Evolutionary conservation across 1,140 invertebrate genomes (phyloP).

Genomic region (Pantala flavescens): DNA sequence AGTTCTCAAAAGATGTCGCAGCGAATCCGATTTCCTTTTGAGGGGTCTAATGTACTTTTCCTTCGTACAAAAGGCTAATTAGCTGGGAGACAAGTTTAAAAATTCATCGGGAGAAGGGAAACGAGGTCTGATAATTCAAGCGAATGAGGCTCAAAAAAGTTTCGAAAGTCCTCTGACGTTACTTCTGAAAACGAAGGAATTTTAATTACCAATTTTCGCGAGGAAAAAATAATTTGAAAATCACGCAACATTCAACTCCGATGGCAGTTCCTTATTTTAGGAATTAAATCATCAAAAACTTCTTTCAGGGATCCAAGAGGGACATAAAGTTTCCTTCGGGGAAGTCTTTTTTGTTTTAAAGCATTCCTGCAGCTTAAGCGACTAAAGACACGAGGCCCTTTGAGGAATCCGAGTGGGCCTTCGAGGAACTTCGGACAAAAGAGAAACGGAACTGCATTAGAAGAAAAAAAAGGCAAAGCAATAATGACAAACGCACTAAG

Average conservation of each 20-base stretch:
- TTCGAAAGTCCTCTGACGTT: not conserved
- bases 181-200: not conserved
- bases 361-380: no score
- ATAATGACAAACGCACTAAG: no score
- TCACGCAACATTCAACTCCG: not conserved
- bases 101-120: not conserved
- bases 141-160: not conserved
- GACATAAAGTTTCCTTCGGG: no score
- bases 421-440: not conserved
- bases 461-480: no score
- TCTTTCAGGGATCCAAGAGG: no score
- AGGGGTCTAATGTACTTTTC: no score
- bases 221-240: not conserved
- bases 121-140: not conserved
- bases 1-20: no score
- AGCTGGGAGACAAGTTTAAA: not conserved
- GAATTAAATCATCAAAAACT: no score
- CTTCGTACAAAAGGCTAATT: not conserved
- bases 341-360: no score
- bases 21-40: no score
- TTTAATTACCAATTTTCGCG: conserved; percentile 6
- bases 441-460: not conserved
- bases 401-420: not conserved
- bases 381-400: no score
- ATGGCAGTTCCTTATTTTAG: no score